Conservation (phyloP, 2,888 invertebrate species). For the Corythucha ciliata region DNA sequence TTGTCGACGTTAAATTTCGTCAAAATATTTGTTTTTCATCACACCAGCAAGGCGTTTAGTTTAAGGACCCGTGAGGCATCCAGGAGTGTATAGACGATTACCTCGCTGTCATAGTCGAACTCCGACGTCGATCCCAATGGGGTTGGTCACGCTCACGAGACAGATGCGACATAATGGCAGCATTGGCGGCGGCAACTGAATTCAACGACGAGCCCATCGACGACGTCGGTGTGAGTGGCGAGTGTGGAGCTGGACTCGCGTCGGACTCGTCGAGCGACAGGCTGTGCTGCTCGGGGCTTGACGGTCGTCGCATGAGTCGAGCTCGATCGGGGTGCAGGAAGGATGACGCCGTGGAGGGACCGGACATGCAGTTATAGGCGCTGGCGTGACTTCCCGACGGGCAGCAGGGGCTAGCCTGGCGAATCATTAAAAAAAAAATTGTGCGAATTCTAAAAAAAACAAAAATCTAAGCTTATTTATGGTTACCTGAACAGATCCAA, state of each 20-base stretch:
- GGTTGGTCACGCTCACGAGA: conserved; percentile 40
- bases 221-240: conserved; percentile 47
- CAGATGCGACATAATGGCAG: conserved; percentile 40
- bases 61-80: too few relatives aligned
- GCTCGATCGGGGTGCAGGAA: conserved; percentile 63
- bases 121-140: conserved; percentile 46
- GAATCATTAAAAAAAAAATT: conserved; percentile 14
- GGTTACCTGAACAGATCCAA: conserved; percentile 59
- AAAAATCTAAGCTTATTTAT: neutral
- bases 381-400: neutral
- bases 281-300: conserved; percentile 28
- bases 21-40: too few relatives aligned
- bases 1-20: too few relatives aligned
- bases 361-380: too few relatives aligned
- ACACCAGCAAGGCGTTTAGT: too few relatives aligned
- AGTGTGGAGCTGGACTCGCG: conserved; percentile 33
- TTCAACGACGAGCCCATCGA: conserved; percentile 52
- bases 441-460: neutral
- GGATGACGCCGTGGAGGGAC: conserved; percentile 35
- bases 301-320: conserved; percentile 46
- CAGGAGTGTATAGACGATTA: too few relatives aligned
- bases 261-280: conserved; percentile 28
- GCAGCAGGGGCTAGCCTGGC: conserved; percentile 45
- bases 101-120: conserved; percentile 51
- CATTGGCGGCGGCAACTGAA: conserved; percentile 43